Percentiles rank a stretch among this genome's conserved stretches.
These are phyloP conservation scores for Cremastobaeus sp. DNA, from an alignment of 2,888 invertebrate genomes.

Conservation along the genomic window DNA sequence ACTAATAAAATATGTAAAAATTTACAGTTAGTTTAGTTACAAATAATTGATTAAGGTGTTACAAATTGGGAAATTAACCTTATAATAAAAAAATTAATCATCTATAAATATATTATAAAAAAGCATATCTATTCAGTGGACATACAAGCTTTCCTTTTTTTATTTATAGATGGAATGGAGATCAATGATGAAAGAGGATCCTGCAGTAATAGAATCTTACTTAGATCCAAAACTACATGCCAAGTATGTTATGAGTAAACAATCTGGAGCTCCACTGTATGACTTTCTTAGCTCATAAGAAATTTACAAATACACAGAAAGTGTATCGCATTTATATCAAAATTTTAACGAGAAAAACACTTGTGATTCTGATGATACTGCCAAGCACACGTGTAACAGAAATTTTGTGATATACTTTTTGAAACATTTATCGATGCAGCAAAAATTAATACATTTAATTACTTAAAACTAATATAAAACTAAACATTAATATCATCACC, in stretches of 20 bases:
- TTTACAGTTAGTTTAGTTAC: too few relatives aligned
- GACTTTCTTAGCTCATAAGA: constrained; percentile 76
- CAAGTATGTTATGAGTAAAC: constrained; percentile 83
- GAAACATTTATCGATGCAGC: constrained; percentile 14
- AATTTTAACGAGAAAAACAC: neutral
- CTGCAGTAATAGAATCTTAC: constrained; percentile 84
- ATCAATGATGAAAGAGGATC: constrained; percentile 84
- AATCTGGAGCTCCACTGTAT: constrained; percentile 84
- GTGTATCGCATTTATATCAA: constrained; percentile 12
- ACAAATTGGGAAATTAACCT: too few relatives aligned
- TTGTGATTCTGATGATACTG: neutral
- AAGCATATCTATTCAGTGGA: neutral
- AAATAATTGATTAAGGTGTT: too few relatives aligned
- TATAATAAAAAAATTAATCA: neutral
- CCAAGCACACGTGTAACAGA: too few relatives aligned
- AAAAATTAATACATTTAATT: neutral
- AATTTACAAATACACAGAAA: neutral
- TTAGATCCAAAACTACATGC: constrained; percentile 85
- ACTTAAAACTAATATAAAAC: neutral
- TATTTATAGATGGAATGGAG: constrained; percentile 83
- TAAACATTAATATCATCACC: neutral
- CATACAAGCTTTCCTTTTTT: too few relatives aligned
- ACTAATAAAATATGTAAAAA: too few relatives aligned
- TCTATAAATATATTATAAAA: neutral
- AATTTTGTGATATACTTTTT: constrained; percentile 28